Evolutionary conservation across 1,140 invertebrate genomes (phyloP), one percentile per base, ranked within the genome.

Genomic region (Chironomus striatipennis): DNA sequence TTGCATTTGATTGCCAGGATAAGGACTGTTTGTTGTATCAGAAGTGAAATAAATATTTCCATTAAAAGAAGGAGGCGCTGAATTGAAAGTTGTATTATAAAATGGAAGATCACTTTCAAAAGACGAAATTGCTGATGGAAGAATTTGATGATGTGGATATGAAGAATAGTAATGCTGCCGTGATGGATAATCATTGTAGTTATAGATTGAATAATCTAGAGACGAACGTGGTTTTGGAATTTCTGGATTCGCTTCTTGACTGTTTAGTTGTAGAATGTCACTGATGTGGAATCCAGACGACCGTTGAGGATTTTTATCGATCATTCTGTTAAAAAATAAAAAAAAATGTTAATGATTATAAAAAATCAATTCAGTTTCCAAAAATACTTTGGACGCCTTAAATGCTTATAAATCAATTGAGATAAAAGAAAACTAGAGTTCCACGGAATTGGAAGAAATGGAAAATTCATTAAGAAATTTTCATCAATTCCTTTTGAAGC

Each of bases 251-350:
- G 65, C 20, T 70, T 70, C 65, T 34, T 34, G 24, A n/a, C 79
- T 86, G 75, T 88, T 87, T 75, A 91, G 80, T 24, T 91, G 90
- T 67, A 92, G 81, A 77, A 92, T 91, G 78, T 92, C 90, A 74
- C 89, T 90, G 77, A 92, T 91, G 79, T 91, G 89, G 78, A 92
- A 92, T 43, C 90, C 89, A 0, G 87, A 88, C 0, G 86, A 85
- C 57, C 90, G 81, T 76, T 87, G 86, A 34, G 81, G 65, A 12
- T 70, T 70, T 12, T 70, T 70, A 5, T 70, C 65, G 7, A 70
- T 70, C 7, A 70, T 20, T 70, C 65, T 70, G 65, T 70, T 15
- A 3, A 17, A 47, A 57, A 70, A 1, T 20, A 20, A 21, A 18
- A 1, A 20, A 20, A 70, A 70, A 70, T 70, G 20, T 20, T 20